Conservation (phyloP, 2,113 vertebrate genomes). For the Brachyistius frenatus region DNA sequence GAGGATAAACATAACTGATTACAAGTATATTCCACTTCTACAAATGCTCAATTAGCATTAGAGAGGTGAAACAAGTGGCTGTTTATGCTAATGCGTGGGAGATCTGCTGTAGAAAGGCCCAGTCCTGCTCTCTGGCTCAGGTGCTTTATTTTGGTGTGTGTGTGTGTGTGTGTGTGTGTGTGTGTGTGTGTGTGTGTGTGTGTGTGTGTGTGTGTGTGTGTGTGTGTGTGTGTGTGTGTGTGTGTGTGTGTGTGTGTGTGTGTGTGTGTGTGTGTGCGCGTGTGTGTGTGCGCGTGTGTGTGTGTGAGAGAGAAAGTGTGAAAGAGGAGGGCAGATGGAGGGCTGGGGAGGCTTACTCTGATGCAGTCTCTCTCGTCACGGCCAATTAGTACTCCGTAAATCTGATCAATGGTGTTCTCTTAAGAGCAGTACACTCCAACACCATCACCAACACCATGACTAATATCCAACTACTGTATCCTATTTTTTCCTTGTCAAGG, state of each 20-base stretch:
- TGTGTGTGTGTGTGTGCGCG: too few species aligned
- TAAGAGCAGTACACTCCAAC: slow-evolving; percentile 64
- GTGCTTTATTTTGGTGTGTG: slow-evolving; percentile 42
- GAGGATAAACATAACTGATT: slow-evolving; percentile 65
- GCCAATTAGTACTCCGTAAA: slow-evolving; percentile 81
- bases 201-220: background rate
- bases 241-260: slow-evolving; percentile 22
- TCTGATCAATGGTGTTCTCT: slow-evolving; percentile 77
- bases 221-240: background rate
- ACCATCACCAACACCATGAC: slow-evolving; percentile 72
- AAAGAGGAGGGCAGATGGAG: slow-evolving; percentile 34
- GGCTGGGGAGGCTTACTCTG: slow-evolving; percentile 47
- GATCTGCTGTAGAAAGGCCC: slow-evolving; percentile 22
- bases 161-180: background rate
- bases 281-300: background rate
- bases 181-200: background rate
- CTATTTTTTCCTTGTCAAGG: slow-evolving; percentile 67
- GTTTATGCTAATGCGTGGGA: slow-evolving; percentile 43
- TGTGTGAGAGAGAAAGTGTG: slow-evolving; percentile 6
- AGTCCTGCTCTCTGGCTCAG: slow-evolving; percentile 21
- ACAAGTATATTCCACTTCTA: slow-evolving; percentile 53
- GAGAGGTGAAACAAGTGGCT: slow-evolving; percentile 61
- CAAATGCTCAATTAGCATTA: slow-evolving; percentile 62
- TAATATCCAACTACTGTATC: slow-evolving; percentile 76
- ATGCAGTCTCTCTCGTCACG: slow-evolving; percentile 72